A percentile compares a stretch with the other conserved stretches of the same genome.
Evolutionary conservation across 2,888 invertebrate species (phyloP).

Genomic region (Galerucella pusilla): DNA sequence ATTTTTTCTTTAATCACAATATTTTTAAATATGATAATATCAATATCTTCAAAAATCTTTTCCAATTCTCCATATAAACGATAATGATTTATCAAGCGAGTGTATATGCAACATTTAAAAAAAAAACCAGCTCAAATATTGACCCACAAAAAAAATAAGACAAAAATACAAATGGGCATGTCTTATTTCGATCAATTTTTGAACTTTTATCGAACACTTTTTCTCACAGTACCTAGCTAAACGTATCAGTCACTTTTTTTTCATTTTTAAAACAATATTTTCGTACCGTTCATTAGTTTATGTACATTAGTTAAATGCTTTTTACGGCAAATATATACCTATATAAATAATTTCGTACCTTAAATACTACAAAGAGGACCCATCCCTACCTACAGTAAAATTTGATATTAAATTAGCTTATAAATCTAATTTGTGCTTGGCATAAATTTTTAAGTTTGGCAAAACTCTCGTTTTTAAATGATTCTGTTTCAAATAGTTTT

Average conservation of each 20-base stretch:
- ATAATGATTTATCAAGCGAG: conserved; percentile 19
- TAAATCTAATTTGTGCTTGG: conserved; percentile 60
- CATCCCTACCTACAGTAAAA: conserved; percentile 54
- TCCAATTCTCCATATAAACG: conserved; percentile 9
- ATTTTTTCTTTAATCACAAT: conserved; percentile 14
- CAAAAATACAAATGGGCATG: conserved; percentile 51
- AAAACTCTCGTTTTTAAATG: conserved; percentile 28
- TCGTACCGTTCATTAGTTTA: conserved; percentile 8
- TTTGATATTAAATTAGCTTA: conserved; percentile 51
- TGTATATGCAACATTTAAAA: conserved; percentile 20
- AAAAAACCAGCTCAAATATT: conserved; percentile 58
- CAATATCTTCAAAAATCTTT: conserved; percentile 1
- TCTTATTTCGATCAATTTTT: conserved; percentile 63
- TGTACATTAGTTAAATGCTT: conserved; percentile 1
- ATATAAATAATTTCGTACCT: conserved; percentile 8
- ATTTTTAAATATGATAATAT: conserved; percentile 13
- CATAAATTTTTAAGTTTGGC: conserved; percentile 48
- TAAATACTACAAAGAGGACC: conserved; percentile 41
- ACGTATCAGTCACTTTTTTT: conserved; percentile 30
- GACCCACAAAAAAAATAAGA: conserved; percentile 64
- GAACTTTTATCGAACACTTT: conserved; percentile 39
- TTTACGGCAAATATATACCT: conserved; percentile 9
- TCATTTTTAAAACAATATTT: conserved; percentile 14
- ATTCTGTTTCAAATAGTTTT: not conserved
- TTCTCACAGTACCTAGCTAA: conserved; percentile 14